Base-by-base conservation (phyloP, 2,888 invertebrate genomes). In the Empis stercorea region DNA sequence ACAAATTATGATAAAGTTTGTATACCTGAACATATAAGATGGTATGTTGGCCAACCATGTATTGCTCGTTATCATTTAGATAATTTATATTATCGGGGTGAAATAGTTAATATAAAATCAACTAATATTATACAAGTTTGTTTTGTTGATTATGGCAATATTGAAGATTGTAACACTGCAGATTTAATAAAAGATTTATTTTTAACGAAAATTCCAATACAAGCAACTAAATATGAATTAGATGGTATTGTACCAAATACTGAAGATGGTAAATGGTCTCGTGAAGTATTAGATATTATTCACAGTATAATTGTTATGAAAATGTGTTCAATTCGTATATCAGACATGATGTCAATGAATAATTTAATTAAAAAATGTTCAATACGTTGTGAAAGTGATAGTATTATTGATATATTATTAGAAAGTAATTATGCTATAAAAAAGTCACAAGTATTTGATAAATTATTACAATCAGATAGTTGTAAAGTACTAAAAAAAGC, bases 101-200 rank as follows among this genome's bases (percentile, higher is more conserved):
- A 71, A 57, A 73, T 87, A 3, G 1, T 70, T 2, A 63, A 73
- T 45, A 67, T 75, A 1, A 59, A 68, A 37, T 55, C 64, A 2
- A 70, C 73, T 4, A 16, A 14, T 32, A 53, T 55, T 32, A 56
- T 40, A 7, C 11, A 47, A 17, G 78, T 88, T 0, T 71, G 76
- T 45, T 88, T 86, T 66, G 74, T 91, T 2, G 92, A 92, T 68
- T 92, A 84, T 59, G 92, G 92, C 0, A 89, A 87, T 60, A 71
- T 76, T 37, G 89, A 91, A 63, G 62, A 65, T 0, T 78, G 83
- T 48, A 55, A 69, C 0, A 68, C 74, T 13, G 62, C 68, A 2
- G 73, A 79, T 45, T 57, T 89, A 44, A 71, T 80, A 16, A 79
- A 78, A 52, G 74, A 74, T 54, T 72, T 81, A 2, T 74, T 79